Conservation (phyloP, 2,113 vertebrate genomes). For the Myotis brandtii region DNA sequence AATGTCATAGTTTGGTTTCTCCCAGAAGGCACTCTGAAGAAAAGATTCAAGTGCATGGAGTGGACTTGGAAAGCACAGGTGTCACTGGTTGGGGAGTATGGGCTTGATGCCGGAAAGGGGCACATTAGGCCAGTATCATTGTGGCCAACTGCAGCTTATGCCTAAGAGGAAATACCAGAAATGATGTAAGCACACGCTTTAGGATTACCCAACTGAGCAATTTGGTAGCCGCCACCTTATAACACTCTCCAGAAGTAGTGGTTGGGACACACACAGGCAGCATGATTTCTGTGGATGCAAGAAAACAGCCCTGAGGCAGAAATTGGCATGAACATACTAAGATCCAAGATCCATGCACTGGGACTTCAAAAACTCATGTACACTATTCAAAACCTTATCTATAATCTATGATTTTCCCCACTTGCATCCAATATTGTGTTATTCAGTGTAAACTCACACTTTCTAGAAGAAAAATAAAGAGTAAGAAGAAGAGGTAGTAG, state of each 20-base stretch:
- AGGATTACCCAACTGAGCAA: background rate
- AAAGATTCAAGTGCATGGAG: background rate
- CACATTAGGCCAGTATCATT: no score
- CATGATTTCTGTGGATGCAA: background rate
- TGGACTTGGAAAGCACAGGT: background rate
- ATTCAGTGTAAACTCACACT: background rate
- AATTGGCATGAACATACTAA: background rate
- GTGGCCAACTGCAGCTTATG: background rate
- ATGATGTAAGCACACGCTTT: no score
- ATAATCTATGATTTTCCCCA: background rate
- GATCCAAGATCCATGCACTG: no score
- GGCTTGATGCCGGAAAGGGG: background rate
- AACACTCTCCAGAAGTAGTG: background rate
- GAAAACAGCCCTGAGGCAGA: background rate
- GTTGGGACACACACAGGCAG: background rate
- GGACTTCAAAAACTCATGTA: background rate
- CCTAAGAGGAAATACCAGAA: background rate
- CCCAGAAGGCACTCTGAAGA: background rate
- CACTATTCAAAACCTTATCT: no score
- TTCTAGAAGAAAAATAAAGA: background rate
- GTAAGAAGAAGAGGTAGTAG: background rate
- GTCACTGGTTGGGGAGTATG: background rate
- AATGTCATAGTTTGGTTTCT: background rate
- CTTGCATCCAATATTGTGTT: background rate
- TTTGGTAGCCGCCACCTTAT: no score